Percentiles rank a stretch among this genome's conserved stretches.
These are phyloP conservation scores for Abrostola tripartita DNA, from an alignment of 2,888 invertebrate species.

Conservation along the genomic window DNA sequence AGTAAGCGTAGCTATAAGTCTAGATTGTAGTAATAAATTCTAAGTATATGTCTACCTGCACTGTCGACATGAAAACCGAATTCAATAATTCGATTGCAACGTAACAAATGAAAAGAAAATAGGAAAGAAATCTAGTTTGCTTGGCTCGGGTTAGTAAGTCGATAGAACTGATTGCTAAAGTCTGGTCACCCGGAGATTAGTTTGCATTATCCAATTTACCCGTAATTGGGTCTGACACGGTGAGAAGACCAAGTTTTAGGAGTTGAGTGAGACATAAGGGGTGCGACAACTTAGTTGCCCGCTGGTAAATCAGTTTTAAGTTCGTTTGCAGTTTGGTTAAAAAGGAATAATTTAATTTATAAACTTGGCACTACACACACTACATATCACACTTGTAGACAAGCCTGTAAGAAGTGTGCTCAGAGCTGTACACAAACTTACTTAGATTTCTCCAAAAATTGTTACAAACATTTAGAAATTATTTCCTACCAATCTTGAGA, in stretches of 20 bases:
- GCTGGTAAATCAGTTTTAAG: conserved; percentile 13
- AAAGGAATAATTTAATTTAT: no score
- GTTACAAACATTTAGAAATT: no score
- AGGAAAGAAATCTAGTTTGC: conserved; percentile 24
- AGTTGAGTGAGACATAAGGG: conserved; percentile 25
- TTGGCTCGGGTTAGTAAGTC: conserved; percentile 32
- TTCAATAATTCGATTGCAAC: conserved; percentile 33
- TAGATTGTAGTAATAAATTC: no score
- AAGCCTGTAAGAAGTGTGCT: no score
- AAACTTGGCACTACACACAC: no score
- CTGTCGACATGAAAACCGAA: conserved; percentile 13
- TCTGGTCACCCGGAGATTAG: conserved; percentile 44
- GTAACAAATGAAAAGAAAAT: conserved; percentile 20
- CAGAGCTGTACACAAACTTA: no score
- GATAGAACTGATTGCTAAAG: conserved; percentile 44
- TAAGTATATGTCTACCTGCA: no score
- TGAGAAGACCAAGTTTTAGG: conserved; percentile 35
- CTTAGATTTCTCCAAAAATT: no score
- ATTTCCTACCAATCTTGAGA: no score
- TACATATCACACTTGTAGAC: no score
- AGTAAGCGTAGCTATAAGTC: no score
- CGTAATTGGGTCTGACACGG: conserved; percentile 51
- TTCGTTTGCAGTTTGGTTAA: neutral
- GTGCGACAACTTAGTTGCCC: conserved; percentile 7
- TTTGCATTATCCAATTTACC: conserved; percentile 54